Conservation (phyloP, 2,888 invertebrate species). For the Venusia cambrica region DNA sequence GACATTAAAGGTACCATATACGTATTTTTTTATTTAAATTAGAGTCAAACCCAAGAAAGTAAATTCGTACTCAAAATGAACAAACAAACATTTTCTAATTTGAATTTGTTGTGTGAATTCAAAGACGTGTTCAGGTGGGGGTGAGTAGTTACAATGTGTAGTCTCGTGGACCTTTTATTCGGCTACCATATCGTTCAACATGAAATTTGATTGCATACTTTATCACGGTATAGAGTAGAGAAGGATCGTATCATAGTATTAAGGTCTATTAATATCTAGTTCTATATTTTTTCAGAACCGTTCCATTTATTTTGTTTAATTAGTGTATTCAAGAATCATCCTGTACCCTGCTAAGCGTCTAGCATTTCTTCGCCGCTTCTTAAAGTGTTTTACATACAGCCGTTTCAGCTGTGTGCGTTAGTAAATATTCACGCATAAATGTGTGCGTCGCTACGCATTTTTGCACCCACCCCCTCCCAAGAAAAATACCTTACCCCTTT, state of each 20-base stretch:
- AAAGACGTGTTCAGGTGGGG: constrained; percentile 62
- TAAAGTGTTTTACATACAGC: constrained; percentile 80
- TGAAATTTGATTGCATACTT: too few species aligned
- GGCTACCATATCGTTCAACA: too few species aligned
- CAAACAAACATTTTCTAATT: constrained; percentile 39
- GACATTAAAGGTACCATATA: too few species aligned
- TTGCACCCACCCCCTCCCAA: constrained; percentile 67
- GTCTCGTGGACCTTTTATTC: too few species aligned
- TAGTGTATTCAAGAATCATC: constrained; percentile 41
- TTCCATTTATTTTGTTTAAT: constrained; percentile 10
- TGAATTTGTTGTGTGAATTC: constrained; percentile 35
- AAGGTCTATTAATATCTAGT: too few species aligned
- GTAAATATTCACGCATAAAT: constrained; percentile 75
- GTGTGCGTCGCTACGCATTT: constrained; percentile 78
- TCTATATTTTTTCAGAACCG: too few species aligned
- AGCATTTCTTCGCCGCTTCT: constrained; percentile 81
- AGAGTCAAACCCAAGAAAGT: too few species aligned
- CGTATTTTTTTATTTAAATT: too few species aligned
- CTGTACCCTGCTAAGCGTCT: constrained; percentile 74
- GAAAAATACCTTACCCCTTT: constrained; percentile 70
- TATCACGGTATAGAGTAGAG: too few species aligned
- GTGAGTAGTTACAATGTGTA: too few species aligned
- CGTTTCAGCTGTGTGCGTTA: constrained; percentile 62
- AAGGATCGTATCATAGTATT: too few species aligned
- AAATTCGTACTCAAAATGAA: too few species aligned